Evolutionary conservation across 2,797 vertebrate species (phyloP).

Genomic region (Lates japonicus): DNA sequence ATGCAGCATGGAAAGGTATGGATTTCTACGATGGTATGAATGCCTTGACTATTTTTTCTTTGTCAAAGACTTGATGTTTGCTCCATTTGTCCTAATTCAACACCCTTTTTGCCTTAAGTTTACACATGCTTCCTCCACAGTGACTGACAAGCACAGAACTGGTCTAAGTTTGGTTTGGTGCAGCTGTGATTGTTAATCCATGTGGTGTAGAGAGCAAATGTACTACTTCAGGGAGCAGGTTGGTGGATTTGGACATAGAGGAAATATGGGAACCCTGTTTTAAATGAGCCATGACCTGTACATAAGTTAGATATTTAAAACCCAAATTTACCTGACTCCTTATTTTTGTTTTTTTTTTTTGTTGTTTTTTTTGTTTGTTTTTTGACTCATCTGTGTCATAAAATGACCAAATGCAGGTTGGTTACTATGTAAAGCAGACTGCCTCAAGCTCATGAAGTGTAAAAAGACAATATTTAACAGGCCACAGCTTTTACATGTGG

Average conservation of each 20-base stretch:
- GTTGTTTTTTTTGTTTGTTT: slow-evolving; percentile 33
- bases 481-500: slow-evolving; percentile 85
- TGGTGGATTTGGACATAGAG: slow-evolving; percentile 59
- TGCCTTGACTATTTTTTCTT: slow-evolving; percentile 33
- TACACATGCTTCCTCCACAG: slow-evolving; percentile 36
- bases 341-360: slow-evolving; percentile 16
- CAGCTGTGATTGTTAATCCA: slow-evolving; percentile 28
- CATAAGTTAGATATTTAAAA: slow-evolving; percentile 86
- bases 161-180: slow-evolving; percentile 1
- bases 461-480: slow-evolving; percentile 73
- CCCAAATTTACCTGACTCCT: slow-evolving; percentile 63
- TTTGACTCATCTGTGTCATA: slow-evolving; percentile 85
- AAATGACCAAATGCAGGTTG: slow-evolving; percentile 95
- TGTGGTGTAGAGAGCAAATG: slow-evolving; percentile 41
- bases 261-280: slow-evolving; percentile 80
- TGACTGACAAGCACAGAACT: slow-evolving; percentile 26
- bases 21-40: slow-evolving; percentile 42
- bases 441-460: slow-evolving; percentile 75
- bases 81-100: slow-evolving; percentile 56
- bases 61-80: slow-evolving; percentile 37
- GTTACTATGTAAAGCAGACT: slow-evolving; percentile 84
- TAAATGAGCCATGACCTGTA: slow-evolving; percentile 87
- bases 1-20: slow-evolving; percentile 26
- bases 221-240: slow-evolving; percentile 46
- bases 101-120: slow-evolving; percentile 49